phyloP scores from a whole-genome alignment of 2,888 invertebrate species.

The Coenonympha glycerion region DNA sequence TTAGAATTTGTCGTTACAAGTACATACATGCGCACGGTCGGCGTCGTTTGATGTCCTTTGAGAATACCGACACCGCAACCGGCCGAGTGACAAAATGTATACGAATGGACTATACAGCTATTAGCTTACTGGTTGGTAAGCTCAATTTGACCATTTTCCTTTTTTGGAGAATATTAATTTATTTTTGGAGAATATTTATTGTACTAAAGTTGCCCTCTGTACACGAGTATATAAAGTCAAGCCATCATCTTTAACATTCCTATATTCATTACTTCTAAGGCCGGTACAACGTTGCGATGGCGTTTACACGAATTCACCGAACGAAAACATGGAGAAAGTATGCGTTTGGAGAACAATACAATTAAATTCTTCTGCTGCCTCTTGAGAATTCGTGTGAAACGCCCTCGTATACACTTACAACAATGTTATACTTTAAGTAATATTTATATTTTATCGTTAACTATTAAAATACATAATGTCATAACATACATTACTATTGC shows the following conservation, averaged over 20 bases:
- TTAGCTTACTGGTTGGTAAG: no score
- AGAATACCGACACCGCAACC: no score
- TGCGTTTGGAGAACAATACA: slow-evolving; percentile 28
- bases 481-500: slow-evolving; percentile 53
- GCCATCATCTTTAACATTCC: slow-evolving; percentile 56
- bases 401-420: slow-evolving; percentile 51
- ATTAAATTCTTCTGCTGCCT: no score
- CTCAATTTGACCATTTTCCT: no score
- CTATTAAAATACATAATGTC: slow-evolving; percentile 52
- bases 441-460: slow-evolving; percentile 62
- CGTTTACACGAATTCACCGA: slow-evolving; percentile 10
- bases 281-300: slow-evolving; percentile 55
- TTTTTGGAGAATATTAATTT: neutral
- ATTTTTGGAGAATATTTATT: neutral
- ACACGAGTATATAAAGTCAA: slow-evolving; percentile 58
- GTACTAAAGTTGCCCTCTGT: slow-evolving; percentile 44
- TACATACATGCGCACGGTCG: no score
- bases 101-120: no score
- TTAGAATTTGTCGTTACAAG: no score
- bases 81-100: no score
- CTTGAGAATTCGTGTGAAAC: slow-evolving; percentile 9
- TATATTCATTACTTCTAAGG: slow-evolving; percentile 67
- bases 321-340: no score
- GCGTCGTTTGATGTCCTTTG: no score
- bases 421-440: slow-evolving; percentile 66